A percentile compares a stretch with the other conserved stretches of the same genome.
Conservation (phyloP, 2,888 invertebrate species). For the Desoria tigrina region DNA sequence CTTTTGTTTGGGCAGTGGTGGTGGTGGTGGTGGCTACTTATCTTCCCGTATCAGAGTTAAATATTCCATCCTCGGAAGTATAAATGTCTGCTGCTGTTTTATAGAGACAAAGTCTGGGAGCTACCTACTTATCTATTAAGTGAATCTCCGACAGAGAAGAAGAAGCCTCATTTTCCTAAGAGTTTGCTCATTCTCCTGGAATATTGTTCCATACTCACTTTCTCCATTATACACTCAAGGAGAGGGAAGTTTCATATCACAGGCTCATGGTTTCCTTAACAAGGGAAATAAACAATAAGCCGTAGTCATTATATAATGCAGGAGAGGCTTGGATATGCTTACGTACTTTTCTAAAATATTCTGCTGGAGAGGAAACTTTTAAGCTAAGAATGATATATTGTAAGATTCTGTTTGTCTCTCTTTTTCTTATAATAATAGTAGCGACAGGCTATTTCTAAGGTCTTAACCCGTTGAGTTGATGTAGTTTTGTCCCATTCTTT, state of each 20-base stretch:
- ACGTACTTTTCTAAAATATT: no score
- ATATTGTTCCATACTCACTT: conserved; percentile 24
- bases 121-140: conserved; percentile 19
- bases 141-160: conserved; percentile 22
- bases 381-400: conserved; percentile 5
- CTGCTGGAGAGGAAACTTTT: background rate
- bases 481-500: no score
- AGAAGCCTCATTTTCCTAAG: conserved; percentile 17
- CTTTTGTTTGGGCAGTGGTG: no score
- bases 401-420: background rate
- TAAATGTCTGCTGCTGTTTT: no score
- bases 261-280: conserved; percentile 16
- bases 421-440: no score
- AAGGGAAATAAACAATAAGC: conserved; percentile 25
- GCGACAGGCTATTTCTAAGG: no score
- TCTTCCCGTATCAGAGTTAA: no score
- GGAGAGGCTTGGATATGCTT: background rate
- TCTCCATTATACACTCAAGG: conserved; percentile 20
- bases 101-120: no score
- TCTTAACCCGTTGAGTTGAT: no score
- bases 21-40: no score
- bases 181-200: conserved; percentile 26
- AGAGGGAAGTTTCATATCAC: no score
- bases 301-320: background rate
- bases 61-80: no score